Conservation (phyloP, 2,888 invertebrate species). For the Phasia obesa region DNA sequence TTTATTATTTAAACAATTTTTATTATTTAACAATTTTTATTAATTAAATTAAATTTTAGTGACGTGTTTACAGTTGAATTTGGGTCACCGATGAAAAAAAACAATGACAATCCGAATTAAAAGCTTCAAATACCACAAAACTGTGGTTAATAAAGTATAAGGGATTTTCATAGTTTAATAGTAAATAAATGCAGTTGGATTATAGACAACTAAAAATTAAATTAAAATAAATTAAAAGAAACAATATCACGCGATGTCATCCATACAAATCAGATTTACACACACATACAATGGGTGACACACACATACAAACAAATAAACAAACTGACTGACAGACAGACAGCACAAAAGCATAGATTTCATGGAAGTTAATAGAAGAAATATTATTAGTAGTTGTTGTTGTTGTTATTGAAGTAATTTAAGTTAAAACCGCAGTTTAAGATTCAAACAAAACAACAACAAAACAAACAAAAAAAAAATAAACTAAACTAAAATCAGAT, state of each 20-base stretch:
- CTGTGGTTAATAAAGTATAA: not conserved
- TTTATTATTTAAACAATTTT: too few relatives aligned
- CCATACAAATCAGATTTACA: constrained; percentile 3
- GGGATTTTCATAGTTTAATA: not conserved
- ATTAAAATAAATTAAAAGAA: constrained; percentile 16
- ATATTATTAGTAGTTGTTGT: not conserved
- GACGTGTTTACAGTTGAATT: too few relatives aligned
- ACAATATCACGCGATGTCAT: constrained; percentile 12
- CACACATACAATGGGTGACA: not conserved
- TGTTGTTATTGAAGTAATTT: not conserved
- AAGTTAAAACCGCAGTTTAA: constrained; percentile 1
- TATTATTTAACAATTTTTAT: too few relatives aligned
- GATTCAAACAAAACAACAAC: not conserved
- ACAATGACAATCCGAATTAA: not conserved
- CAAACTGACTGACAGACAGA: constrained; percentile 18
- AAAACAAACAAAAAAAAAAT: not conserved
- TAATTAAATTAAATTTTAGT: too few relatives aligned
- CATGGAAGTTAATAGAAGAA: not conserved
- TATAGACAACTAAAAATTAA: constrained; percentile 20
- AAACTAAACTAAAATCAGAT: not conserved
- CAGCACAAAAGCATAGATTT: constrained; percentile 55
- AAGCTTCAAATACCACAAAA: constrained; percentile 6
- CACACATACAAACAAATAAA: not conserved
- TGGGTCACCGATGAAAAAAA: not conserved
- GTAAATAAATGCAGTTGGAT: constrained; percentile 20